Base-by-base conservation (phyloP, 2,797 vertebrate species). In the Neostethus bicornis region DNA sequence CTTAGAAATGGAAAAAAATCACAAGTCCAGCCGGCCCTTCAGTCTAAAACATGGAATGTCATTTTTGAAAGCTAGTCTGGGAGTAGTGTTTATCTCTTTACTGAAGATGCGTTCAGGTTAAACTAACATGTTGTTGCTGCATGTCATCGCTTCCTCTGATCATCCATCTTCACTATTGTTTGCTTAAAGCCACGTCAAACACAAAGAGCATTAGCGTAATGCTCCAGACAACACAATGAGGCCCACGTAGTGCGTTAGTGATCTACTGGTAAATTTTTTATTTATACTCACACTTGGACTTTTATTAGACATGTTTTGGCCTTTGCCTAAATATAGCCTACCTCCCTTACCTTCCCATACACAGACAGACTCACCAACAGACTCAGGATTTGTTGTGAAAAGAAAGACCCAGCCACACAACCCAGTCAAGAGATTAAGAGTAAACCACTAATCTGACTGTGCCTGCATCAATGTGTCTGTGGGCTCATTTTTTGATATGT, bases 371-470 rank as follows among this genome's bases (percentile, higher is more conserved):
- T 46, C 26, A 39, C 16, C 11, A 12, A 52, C 46, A 74, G n/a
- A 75, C 45, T 55, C 34, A 68, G 80, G 80, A 86, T 89, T 87
- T 89, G 83, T 77, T 66, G 64, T 63, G 63, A 62, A 82, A 79
- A 81, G 77, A 87, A 85, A 83, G 70, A 77, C 68, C 73, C 66
- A 71, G 68, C 70, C 58, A 11, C 75, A 53, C 55, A 77, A 79
- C 75, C 67, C 79, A 77, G 78, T 77, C 5, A 23, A 78, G 79
- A 86, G 89, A 90, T 89, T 87, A 88, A 79, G 84, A 85, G 78
- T 75, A 82, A 85, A 84, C 67, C 87, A 70, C 84, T 88, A 88
- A 89, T 88, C 85, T 87, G 76, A 79, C 68, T 29, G 31, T 52
- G 77, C 63, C 63, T 72, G 70, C 65, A 50, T 77, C 43, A 3